Conservation (phyloP, 2,113 vertebrate species). For the Picathartes gymnocephalus region DNA sequence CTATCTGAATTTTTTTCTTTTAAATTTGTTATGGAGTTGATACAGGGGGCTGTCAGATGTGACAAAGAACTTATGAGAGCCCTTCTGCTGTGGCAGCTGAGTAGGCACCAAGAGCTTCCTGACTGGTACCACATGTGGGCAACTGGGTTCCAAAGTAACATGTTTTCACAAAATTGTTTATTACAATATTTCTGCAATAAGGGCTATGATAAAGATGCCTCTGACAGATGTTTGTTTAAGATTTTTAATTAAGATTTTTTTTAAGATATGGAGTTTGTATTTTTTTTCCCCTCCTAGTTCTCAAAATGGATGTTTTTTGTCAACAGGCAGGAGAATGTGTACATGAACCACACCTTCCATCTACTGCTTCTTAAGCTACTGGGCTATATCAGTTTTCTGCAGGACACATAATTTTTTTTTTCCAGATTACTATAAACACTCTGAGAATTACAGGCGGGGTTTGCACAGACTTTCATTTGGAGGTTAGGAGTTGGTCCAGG, state of each 20-base stretch:
- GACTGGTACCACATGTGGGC: fast-evolving
- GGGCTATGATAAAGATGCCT: not conserved
- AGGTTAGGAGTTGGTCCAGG: not conserved
- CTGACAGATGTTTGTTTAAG: not conserved
- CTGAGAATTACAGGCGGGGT: not conserved
- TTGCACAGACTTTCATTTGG: not conserved
- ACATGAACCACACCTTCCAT: not conserved
- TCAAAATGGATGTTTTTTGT: not conserved
- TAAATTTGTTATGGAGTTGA: not conserved
- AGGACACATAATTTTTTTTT: not conserved
- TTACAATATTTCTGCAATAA: not conserved
- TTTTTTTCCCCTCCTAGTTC: not conserved
- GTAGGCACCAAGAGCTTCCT: not conserved
- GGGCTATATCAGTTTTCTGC: not conserved
- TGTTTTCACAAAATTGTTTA: not conserved
- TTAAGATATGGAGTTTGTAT: fast-evolving
- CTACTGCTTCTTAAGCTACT: not conserved
- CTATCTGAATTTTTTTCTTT: not conserved
- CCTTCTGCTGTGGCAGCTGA: not conserved
- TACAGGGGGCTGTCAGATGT: not conserved
- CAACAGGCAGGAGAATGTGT: not conserved
- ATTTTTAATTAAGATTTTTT: not conserved
- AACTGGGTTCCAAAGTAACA: not conserved
- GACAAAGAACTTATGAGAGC: not conserved
- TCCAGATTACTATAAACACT: not conserved